Conservation (phyloP, 2,888 invertebrate genomes). For the Taenaris catops region DNA sequence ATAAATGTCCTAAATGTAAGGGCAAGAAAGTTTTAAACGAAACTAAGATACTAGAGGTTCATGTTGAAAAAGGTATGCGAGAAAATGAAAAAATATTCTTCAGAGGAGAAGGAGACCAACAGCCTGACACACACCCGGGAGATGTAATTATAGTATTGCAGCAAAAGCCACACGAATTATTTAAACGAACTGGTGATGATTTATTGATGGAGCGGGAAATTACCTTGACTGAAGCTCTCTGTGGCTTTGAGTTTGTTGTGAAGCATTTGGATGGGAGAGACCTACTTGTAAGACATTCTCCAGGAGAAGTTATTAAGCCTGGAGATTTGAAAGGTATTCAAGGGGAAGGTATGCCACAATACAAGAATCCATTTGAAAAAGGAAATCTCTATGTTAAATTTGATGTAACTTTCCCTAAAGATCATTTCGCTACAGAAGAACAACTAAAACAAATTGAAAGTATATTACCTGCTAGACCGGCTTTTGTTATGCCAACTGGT, state of each 20-base stretch:
- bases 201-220: slow-evolving; percentile 87
- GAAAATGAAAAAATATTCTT: slow-evolving; percentile 93
- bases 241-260: slow-evolving; percentile 92
- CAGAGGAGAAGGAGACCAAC: slow-evolving; percentile 94
- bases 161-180: slow-evolving; percentile 88
- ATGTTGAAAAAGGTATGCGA: slow-evolving; percentile 93
- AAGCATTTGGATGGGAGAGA: slow-evolving; percentile 94
- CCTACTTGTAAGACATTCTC: slow-evolving; percentile 86
- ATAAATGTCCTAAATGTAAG: slow-evolving; percentile 89
- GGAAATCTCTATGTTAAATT: slow-evolving; percentile 94
- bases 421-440: slow-evolving; percentile 86
- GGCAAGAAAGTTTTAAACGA: slow-evolving; percentile 92
- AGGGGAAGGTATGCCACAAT: slow-evolving; percentile 95
- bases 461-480: slow-evolving; percentile 86
- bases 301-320: slow-evolving; percentile 92
- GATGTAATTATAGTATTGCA: slow-evolving; percentile 94
- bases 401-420: slow-evolving; percentile 90
- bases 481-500: slow-evolving; percentile 85
- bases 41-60: slow-evolving; percentile 91
- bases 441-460: slow-evolving; percentile 85
- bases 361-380: slow-evolving; percentile 90
- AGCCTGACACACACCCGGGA: slow-evolving; percentile 91
- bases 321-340: slow-evolving; percentile 88
- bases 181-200: slow-evolving; percentile 88
- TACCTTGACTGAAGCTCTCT: slow-evolving; percentile 92